Evolutionary conservation across 1,140 invertebrate species (phyloP).

Genomic region (Chironomus striatipennis): DNA sequence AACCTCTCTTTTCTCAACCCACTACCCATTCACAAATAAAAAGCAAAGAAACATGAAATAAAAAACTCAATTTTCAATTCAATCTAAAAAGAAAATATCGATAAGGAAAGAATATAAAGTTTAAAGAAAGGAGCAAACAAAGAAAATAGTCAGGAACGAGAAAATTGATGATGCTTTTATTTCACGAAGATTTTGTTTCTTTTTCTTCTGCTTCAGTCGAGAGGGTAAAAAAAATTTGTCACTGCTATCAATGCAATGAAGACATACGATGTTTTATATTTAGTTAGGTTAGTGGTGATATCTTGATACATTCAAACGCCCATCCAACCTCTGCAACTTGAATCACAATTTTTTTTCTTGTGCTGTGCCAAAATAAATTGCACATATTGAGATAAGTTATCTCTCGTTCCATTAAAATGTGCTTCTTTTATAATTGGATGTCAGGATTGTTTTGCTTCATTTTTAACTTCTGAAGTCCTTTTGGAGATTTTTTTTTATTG

Average conservation of each 20-base stretch:
- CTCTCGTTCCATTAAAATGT: background rate
- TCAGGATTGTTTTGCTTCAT: too few relatives aligned
- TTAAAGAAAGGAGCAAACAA: background rate
- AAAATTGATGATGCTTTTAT: conserved; percentile 9
- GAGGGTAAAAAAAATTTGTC: background rate
- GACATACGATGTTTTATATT: background rate
- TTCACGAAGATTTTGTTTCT: background rate
- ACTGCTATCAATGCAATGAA: background rate
- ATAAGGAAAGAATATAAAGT: background rate
- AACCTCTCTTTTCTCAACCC: too few relatives aligned
- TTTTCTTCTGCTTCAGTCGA: background rate
- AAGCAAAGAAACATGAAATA: background rate
- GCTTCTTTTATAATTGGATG: too few relatives aligned
- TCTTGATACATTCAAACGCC: background rate
- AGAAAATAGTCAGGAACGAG: background rate
- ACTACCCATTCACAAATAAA: too few relatives aligned
- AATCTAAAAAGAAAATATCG: background rate
- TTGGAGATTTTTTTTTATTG: too few relatives aligned
- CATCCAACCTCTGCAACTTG: background rate
- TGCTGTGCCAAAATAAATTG: background rate
- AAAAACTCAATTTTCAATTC: conserved; percentile 14
- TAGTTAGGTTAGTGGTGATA: background rate
- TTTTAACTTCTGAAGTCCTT: too few relatives aligned
- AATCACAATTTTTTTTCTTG: background rate
- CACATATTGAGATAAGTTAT: background rate